Base-by-base conservation (phyloP, 1,140 invertebrate species). In the Carposina sasakii region DNA sequence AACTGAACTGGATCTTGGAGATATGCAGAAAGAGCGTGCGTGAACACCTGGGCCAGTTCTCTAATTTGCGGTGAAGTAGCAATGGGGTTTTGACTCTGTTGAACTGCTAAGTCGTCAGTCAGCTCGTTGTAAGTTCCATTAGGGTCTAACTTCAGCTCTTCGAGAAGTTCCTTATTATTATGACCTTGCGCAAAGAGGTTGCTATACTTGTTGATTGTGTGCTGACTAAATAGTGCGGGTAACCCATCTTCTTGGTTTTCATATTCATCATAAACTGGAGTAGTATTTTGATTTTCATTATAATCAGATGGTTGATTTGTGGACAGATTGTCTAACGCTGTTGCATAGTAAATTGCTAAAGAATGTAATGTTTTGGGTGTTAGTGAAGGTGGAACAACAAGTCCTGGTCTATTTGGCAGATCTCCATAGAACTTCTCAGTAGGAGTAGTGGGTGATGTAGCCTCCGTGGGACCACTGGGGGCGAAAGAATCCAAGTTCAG, bases 11-110 rank as follows among this genome's bases (percentile, higher is more conserved):
- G 93, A 78, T 94, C 91, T 67, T 94, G 90, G 3, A 95, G 77
- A 65, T 94, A 95, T 3, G 91, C 92, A 1, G 92, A 92, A 4
- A 95, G 70, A 0, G 93, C 93, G 58, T 93, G 90, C 0, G 92
- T 94, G 63, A 95, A 95, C 1, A 94, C 91, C 78, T 93, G 91
- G 1, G 93, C 93, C 1, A 95, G 72, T 77, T 94, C 91, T 33
- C 93, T 85, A 0, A 94, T 87, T 65, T 92, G 90, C 0, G 90
- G 90, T 16, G 87, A 87, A 2, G 85, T 84, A 10, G 86, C 85
- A 3, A 89, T 48, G 2, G 88, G 87, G 30, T 87, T 88, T 44
- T 88, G 87, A 52, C 89, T 90, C 60, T 91, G 89, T 50, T 89
- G 87, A 13, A 86, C 63, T 19, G 89, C 85, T 26, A 91, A 69